These are phyloP conservation scores for Hylia prasina DNA, from an alignment of 2,113 vertebrate species.

Conservation along the genomic window DNA sequence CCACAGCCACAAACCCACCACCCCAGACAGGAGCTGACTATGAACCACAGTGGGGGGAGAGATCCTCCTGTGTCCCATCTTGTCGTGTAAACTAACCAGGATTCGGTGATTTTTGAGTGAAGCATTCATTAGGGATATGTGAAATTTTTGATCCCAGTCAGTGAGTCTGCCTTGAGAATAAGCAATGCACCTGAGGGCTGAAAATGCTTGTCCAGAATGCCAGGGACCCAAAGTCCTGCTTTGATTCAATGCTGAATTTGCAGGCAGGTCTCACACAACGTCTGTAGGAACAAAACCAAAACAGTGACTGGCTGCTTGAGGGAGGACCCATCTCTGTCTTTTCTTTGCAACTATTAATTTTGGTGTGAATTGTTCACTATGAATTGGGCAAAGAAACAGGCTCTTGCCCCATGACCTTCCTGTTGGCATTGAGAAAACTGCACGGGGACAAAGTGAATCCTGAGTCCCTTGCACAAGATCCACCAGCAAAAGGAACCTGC, in stretches of 20 bases:
- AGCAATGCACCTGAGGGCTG: accelerated
- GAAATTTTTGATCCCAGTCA: neutral
- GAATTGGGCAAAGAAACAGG: neutral
- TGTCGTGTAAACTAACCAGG: neutral
- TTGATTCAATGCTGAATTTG: neutral
- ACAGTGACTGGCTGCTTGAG: neutral
- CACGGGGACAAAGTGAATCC: neutral
- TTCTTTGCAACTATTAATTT: neutral
- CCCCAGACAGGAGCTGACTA: neutral
- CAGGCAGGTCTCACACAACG: neutral
- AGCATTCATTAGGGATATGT: neutral
- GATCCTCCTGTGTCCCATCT: neutral
- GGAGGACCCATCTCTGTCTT: neutral
- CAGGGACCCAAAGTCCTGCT: neutral
- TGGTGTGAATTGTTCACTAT: neutral
- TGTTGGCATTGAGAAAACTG: neutral
- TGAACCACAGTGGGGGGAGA: neutral
- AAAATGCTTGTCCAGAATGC: neutral
- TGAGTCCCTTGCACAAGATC: neutral
- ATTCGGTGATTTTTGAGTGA: neutral
- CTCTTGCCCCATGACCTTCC: neutral
- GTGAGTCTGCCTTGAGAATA: neutral
- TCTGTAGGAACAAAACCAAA: neutral
- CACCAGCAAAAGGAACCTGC: neutral
- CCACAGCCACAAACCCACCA: neutral